Evolutionary conservation across 2,888 invertebrate species (phyloP).

Genomic region (Parelbella ahira): DNA sequence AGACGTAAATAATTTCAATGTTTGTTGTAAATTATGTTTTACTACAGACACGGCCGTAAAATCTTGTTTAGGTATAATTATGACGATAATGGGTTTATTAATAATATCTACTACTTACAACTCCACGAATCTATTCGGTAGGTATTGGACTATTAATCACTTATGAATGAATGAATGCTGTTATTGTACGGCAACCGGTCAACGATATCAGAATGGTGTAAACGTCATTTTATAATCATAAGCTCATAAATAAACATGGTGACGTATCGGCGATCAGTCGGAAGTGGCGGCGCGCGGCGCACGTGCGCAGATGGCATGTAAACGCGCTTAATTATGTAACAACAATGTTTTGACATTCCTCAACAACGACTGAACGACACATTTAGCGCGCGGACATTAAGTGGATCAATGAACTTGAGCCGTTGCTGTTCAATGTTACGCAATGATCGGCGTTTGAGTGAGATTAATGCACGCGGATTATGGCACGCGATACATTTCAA

Average conservation of each 20-base stretch:
- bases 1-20: slow-evolving; percentile 40
- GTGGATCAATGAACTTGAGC: slow-evolving; percentile 80
- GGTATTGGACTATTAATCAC: slow-evolving; percentile 74
- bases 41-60: slow-evolving; percentile 68
- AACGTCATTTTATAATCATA: slow-evolving; percentile 79
- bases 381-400: slow-evolving; percentile 75
- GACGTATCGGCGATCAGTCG: slow-evolving; percentile 62
- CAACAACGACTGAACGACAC: slow-evolving; percentile 73
- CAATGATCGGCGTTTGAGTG: slow-evolving; percentile 76
- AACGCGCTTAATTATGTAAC: slow-evolving; percentile 69
- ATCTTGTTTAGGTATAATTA: slow-evolving; percentile 74
- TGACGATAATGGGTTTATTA: slow-evolving; percentile 69
- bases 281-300: slow-evolving; percentile 41
- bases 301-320: slow-evolving; percentile 53
- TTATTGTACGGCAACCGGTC: slow-evolving; percentile 70
- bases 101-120: slow-evolving; percentile 38
- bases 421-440: slow-evolving; percentile 68
- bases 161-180: slow-evolving; percentile 68
- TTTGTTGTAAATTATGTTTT: slow-evolving; percentile 63
- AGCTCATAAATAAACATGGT: slow-evolving; percentile 76
- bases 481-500: slow-evolving; percentile 80
- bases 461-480: slow-evolving; percentile 79
- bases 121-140: slow-evolving; percentile 73
- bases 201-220: slow-evolving; percentile 72
- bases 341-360: slow-evolving; percentile 77